phyloP scores from a whole-genome alignment of 1,140 invertebrate species.

The Stegodyphus mimosarum region DNA sequence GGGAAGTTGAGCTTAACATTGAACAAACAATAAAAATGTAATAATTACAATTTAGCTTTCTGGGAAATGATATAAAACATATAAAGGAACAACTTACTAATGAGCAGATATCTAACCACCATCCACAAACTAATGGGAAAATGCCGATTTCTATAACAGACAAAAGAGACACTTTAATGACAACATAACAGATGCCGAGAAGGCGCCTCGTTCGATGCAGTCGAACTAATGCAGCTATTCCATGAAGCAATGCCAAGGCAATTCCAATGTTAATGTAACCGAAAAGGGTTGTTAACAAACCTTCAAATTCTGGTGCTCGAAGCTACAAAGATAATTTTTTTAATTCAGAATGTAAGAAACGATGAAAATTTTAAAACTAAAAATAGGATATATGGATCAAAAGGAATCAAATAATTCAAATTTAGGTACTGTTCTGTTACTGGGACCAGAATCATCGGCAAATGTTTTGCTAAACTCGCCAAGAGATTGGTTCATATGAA shows the following conservation, averaged over 20 bases:
- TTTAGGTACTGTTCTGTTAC: too few relatives aligned
- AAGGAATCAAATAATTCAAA: too few relatives aligned
- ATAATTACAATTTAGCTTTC: too few relatives aligned
- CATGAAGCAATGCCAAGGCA: constrained; percentile 85
- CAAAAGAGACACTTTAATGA: constrained; percentile 92
- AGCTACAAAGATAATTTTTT: constrained; percentile 66
- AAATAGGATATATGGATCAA: too few relatives aligned
- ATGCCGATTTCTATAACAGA: constrained; percentile 96
- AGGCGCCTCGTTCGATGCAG: constrained; percentile 83
- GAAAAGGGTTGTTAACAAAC: constrained; percentile 88
- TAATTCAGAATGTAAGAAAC: too few relatives aligned
- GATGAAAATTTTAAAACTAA: too few relatives aligned
- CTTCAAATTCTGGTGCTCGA: constrained; percentile 88
- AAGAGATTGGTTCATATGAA: too few relatives aligned
- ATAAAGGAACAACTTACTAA: constrained; percentile 70
- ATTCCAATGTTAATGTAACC: constrained; percentile 94
- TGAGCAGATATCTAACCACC: constrained; percentile 99
- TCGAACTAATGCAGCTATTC: constrained; percentile 75
- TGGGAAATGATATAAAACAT: too few relatives aligned
- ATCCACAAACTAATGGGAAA: constrained; percentile 95
- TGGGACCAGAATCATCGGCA: too few relatives aligned
- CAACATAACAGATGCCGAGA: constrained; percentile 94
- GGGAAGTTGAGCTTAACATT: too few relatives aligned
- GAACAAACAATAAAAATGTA: too few relatives aligned
- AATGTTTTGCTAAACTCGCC: too few relatives aligned